phyloP scores from a whole-genome alignment of 2,113 vertebrate species.

The Kryptolebias marmoratus region DNA sequence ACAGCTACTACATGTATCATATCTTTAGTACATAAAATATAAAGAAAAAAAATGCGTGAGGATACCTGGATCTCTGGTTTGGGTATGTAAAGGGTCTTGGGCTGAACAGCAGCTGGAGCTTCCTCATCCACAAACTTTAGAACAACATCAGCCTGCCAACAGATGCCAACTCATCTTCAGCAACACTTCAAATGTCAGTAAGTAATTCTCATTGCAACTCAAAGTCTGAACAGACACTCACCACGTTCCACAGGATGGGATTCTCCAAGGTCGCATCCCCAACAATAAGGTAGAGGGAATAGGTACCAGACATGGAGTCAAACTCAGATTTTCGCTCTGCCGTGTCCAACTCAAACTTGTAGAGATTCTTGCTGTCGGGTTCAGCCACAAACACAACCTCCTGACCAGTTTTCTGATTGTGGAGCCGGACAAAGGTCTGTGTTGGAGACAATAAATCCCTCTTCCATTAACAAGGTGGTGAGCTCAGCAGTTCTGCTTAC shows the following conservation, averaged over 20 bases:
- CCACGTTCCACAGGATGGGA: constrained; percentile 97
- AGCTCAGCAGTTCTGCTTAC: neutral
- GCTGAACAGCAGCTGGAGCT: constrained; percentile 85
- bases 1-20: neutral
- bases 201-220: neutral
- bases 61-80: constrained; percentile 96
- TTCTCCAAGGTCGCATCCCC: constrained; percentile 98
- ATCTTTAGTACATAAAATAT: neutral
- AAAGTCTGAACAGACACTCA: constrained; percentile 69
- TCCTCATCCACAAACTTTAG: constrained; percentile 97
- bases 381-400: constrained; percentile 99
- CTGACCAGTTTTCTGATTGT: constrained; percentile 97
- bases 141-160: constrained; percentile 90
- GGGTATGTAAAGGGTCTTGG: constrained; percentile 93
- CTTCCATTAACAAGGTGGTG: neutral
- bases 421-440: constrained; percentile 95
- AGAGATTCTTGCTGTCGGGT: constrained; percentile 93
- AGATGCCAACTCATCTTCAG: constrained; percentile 2
- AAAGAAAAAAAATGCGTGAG: neutral
- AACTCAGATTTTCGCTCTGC: constrained; percentile 94
- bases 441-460: neutral
- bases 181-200: neutral
- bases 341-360: constrained; percentile 97
- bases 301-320: constrained; percentile 94
- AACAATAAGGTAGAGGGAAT: constrained; percentile 93